These are phyloP conservation scores for Rhodeus uyekii DNA, from an alignment of 2,797 vertebrate species.

Conservation along the genomic window DNA sequence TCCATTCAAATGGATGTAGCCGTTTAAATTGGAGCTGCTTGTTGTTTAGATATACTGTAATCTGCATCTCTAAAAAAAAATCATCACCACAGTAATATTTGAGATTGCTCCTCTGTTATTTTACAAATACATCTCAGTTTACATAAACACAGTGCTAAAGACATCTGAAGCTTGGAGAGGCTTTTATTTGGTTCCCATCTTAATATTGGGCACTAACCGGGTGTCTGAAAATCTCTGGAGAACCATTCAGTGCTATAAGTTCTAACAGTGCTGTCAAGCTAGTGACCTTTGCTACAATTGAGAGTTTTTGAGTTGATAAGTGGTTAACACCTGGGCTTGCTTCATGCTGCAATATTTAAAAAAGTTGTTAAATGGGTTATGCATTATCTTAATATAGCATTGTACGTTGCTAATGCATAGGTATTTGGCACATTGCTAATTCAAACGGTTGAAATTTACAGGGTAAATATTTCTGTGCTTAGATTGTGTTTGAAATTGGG, in stretches of 20 bases:
- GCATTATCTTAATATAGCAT: conserved; percentile 8
- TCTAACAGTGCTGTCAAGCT: not conserved
- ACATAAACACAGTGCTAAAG: not conserved
- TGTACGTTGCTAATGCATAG: conserved; percentile 26
- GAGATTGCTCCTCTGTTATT: not conserved
- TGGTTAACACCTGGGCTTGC: conserved; percentile 30
- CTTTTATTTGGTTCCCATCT: not conserved
- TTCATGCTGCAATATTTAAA: conserved; percentile 22
- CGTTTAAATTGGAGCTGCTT: not conserved
- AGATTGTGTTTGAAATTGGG: conserved; percentile 30
- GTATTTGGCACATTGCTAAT: conserved; percentile 23
- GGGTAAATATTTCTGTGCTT: not conserved
- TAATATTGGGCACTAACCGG: not conserved
- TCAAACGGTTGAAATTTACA: conserved; percentile 17
- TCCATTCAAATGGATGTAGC: conserved; percentile 20
- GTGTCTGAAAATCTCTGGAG: conserved; percentile 28
- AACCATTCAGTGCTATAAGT: not conserved
- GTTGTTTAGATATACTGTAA: not conserved
- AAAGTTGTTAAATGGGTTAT: conserved; percentile 40
- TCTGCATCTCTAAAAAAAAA: not conserved
- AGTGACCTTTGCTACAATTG: not conserved
- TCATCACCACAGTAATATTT: not conserved
- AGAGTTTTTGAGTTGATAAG: not conserved
- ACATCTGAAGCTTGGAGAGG: not conserved
- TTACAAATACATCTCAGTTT: conserved; percentile 24